Base-by-base conservation (phyloP, 2,113 vertebrate genomes). In the Tor tambroides region DNA sequence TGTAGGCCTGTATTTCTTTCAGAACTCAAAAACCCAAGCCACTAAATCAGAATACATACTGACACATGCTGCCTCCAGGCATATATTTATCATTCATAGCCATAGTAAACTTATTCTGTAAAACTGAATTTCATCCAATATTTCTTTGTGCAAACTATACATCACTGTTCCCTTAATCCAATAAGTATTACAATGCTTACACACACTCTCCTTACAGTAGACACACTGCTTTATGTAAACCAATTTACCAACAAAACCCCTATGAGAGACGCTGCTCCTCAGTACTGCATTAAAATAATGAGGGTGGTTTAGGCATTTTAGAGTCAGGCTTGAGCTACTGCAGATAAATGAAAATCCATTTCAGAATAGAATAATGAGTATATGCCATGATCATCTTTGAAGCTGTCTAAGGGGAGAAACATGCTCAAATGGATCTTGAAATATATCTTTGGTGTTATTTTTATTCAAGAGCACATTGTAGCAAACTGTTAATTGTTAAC, bases 121-220 rank as follows among this genome's bases (percentile, higher is more conserved):
- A 65, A 65, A 43, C 28, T 19, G 14, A 65, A 81, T 81, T 81
- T 28, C 35, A 43, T 65, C 79, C 79, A 81, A 81, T 81, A 81
- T 43, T 43, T 65, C 23, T 65, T 65, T 0, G 32, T 43, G n/a
- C 79, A 81, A 80, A 65, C 79, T 63, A 80, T 80, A 41, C 54
- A 80, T 80, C 78, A 80, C 19, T 80, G 78, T 61, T 59, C 21
- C 11, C 54, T 61, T 80, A 81, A 65, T 65, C 59, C 35, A 81
- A 81, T 81, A 26, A 43, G 79, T 81, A 65, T 65, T 28, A 43
- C 79, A 65, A 11, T 28, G 35, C 59, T 43, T 46, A 61, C 32
- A 26, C 8, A 38, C 21, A 80, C 30, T 26, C 23, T 59, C 21
- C 54, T 80, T 38, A 43, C 6, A 65, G 35, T 26, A 63, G 35